Percentiles rank a stretch among this genome's conserved stretches.
Conservation (phyloP, 2,888 invertebrate species). For the Melieria picta region DNA sequence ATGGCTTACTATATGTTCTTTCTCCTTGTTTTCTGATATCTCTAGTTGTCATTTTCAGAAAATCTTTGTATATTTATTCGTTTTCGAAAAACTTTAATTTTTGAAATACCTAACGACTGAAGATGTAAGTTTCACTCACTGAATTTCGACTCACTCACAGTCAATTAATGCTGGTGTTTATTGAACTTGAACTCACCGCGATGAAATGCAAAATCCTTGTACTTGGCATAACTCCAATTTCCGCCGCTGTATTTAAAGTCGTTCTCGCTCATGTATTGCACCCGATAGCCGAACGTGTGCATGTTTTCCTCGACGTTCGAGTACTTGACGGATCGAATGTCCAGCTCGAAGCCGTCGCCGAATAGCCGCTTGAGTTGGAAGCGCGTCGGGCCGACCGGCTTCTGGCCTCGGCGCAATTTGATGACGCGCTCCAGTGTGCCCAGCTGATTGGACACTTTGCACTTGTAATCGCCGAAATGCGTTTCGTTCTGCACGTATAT, state of each 20-base stretch:
- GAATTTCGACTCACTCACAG: too few relatives aligned
- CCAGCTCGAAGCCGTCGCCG: slow-evolving; percentile 64
- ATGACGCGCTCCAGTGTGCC: slow-evolving; percentile 69
- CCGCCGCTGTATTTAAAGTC: slow-evolving; percentile 62
- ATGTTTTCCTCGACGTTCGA: slow-evolving; percentile 58
- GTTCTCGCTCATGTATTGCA: slow-evolving; percentile 61
- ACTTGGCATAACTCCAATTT: slow-evolving; percentile 64
- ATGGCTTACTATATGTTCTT: too few relatives aligned
- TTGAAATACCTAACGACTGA: too few relatives aligned
- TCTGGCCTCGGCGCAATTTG: slow-evolving; percentile 68
- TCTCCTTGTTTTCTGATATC: too few relatives aligned
- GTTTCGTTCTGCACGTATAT: slow-evolving; percentile 56
- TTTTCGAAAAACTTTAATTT: too few relatives aligned
- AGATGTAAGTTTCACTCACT: too few relatives aligned
- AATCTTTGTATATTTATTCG: too few relatives aligned
- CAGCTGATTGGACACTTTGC: slow-evolving; percentile 69
- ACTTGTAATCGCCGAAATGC: slow-evolving; percentile 70
- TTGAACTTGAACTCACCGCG: slow-evolving; percentile 54
- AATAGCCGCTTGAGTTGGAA: slow-evolving; percentile 60
- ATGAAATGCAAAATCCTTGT: slow-evolving; percentile 61
- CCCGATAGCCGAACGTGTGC: slow-evolving; percentile 63
- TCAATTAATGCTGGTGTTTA: too few relatives aligned
- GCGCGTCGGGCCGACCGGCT: slow-evolving; percentile 68
- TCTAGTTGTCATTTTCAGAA: too few relatives aligned
- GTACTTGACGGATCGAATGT: slow-evolving; percentile 60